Evolutionary conservation across 2,888 invertebrate genomes (phyloP).

Genomic region (Trypoxylon attenuatum): DNA sequence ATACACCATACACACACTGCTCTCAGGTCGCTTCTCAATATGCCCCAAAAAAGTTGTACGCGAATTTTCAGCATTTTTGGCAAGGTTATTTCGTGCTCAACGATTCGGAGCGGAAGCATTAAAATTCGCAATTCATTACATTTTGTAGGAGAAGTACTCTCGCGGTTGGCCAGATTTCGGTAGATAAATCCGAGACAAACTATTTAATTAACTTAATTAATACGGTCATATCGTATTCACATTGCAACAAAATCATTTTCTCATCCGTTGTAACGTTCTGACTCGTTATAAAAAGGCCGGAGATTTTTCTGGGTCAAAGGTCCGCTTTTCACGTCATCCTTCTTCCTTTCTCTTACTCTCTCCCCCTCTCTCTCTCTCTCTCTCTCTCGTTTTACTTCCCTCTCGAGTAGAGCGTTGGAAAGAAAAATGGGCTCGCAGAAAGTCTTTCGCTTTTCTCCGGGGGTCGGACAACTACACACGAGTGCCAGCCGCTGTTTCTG

Average conservation of each 20-base stretch:
- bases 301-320: slow-evolving; percentile 48
- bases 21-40: no score
- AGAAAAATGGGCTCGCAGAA: slow-evolving; percentile 51
- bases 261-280: neutral
- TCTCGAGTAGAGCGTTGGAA: slow-evolving; percentile 38
- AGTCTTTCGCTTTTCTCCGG: slow-evolving; percentile 30
- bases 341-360: slow-evolving; percentile 1
- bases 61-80: no score
- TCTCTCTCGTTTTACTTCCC: slow-evolving; percentile 10
- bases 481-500: slow-evolving; percentile 31
- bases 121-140: no score
- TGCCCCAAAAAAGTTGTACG: no score
- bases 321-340: slow-evolving; percentile 48
- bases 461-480: slow-evolving; percentile 39
- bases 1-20: no score
- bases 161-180: neutral
- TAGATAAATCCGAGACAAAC: no score
- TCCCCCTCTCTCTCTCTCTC: slow-evolving; percentile 8
- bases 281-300: neutral
- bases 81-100: no score
- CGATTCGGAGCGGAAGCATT: no score
- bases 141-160: slow-evolving; percentile 3
- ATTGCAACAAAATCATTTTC: slow-evolving; percentile 35
- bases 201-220: slow-evolving; percentile 45
- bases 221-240: slow-evolving; percentile 35